Evolutionary conservation across 37 sponge, comb jelly and placozoan genomes (phyloP).

Genomic region (Beroe forskalii): DNA sequence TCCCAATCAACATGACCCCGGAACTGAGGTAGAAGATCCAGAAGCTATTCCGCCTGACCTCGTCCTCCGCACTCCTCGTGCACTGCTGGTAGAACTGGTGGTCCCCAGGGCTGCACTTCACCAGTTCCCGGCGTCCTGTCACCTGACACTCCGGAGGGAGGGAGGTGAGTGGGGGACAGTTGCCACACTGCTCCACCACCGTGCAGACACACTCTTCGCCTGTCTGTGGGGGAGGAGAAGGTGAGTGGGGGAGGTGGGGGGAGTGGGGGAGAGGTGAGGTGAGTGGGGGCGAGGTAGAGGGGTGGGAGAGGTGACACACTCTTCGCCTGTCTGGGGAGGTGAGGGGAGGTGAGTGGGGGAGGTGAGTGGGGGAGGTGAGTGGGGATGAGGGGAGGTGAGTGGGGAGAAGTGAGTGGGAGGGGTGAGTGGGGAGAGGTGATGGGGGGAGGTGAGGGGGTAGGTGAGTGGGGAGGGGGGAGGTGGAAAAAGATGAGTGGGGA

Average conservation of each 20-base stretch:
- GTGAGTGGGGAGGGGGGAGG: no score
- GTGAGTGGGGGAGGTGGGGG: not conserved
- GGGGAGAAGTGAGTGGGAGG: no score
- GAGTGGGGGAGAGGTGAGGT: not conserved
- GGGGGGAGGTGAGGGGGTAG: no score
- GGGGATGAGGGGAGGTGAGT: no score
- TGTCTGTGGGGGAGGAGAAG: not conserved
- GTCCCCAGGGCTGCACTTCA: not conserved
- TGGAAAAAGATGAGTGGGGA: no score
- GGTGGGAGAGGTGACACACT: not conserved
- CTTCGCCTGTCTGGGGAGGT: not conserved
- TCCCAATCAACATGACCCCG: constrained; percentile 36
- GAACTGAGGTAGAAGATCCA: constrained; percentile 41
- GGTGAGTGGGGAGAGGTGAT: no score
- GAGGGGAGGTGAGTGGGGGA: not conserved
- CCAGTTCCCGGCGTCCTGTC: constrained; percentile 31
- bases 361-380: not conserved
- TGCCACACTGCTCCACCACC: not conserved
- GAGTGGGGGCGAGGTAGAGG: not conserved
- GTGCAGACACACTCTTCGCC: constrained; percentile 25
- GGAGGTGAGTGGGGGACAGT: not conserved
- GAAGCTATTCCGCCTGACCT: constrained; percentile 16
- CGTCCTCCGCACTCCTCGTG: not conserved
- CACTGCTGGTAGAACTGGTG: constrained; percentile 3
- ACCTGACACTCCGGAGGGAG: constrained; percentile 14